Evolutionary conservation across 2,797 vertebrate species (phyloP).

Genomic region (Rhynchonycteris naso): DNA sequence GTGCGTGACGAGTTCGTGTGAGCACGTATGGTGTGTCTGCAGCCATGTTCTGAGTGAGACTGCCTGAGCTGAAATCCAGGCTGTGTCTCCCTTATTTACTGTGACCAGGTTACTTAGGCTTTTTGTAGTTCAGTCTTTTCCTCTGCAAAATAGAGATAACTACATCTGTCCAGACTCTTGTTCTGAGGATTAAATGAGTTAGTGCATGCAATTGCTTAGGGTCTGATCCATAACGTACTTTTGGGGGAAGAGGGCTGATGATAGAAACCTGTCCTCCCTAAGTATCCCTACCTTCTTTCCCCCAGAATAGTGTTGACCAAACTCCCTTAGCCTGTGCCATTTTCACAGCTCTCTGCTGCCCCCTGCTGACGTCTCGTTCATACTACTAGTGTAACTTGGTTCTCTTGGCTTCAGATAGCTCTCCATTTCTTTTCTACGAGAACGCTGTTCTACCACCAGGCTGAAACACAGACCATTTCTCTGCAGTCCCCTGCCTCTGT

Average conservation of each 20-base stretch:
- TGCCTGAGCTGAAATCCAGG: not conserved
- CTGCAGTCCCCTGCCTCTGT: not conserved
- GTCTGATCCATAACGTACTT: not conserved
- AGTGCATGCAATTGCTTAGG: not conserved
- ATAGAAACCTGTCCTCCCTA: not conserved
- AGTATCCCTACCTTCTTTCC: not conserved
- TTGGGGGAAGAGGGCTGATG: not conserved
- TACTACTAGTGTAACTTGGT: not conserved
- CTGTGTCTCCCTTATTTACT: not conserved
- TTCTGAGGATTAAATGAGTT: constrained; percentile 1
- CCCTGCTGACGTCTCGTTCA: constrained; percentile 52
- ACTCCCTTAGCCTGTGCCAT: no score
- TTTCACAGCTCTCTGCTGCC: constrained; percentile 73
- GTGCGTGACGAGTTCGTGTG: rapidly evolving
- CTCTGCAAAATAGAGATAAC: not conserved
- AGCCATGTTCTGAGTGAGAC: not conserved
- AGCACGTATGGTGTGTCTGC: rapidly evolving
- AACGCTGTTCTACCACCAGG: not conserved
- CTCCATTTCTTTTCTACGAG: not conserved
- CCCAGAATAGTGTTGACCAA: not conserved
- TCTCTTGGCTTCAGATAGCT: not conserved
- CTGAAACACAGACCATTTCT: not conserved
- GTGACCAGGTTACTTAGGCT: not conserved
- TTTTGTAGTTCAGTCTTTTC: constrained; percentile 5
- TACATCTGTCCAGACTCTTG: not conserved